phyloP scores from a whole-genome alignment of 2,888 invertebrate species.

The Calameuta idolon region DNA sequence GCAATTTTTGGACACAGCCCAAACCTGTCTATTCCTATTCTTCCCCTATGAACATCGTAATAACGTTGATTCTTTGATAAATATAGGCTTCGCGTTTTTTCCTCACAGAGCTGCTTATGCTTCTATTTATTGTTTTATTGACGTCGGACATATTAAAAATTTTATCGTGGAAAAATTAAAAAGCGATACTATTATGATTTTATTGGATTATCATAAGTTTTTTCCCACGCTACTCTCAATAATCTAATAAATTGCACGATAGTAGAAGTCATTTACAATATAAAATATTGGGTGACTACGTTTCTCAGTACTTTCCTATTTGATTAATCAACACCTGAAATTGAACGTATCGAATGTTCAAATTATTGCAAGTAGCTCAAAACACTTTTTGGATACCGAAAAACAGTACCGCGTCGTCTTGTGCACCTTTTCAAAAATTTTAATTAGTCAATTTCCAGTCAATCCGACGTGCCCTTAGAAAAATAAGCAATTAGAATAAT shows the following conservation, averaged over 20 bases:
- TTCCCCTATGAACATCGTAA: neutral
- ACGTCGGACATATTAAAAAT: neutral
- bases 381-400: neutral
- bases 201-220: neutral
- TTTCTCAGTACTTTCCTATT: neutral
- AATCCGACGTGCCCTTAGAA: constrained; percentile 35
- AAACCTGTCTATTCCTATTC: constrained; percentile 9
- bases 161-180: neutral
- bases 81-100: neutral
- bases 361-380: neutral
- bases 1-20: constrained; percentile 13
- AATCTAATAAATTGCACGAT: neutral
- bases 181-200: neutral
- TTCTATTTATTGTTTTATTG: neutral
- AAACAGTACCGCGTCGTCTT: neutral
- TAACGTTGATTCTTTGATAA: neutral
- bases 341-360: neutral
- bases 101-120: neutral
- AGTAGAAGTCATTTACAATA: neutral
- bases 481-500: constrained; percentile 9
- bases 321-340: neutral
- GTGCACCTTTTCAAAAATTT: neutral
- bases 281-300: neutral
- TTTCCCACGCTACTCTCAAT: neutral
- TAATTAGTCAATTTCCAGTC: constrained; percentile 40